A percentile compares a stretch with the other conserved stretches of the same genome.
Conservation (phyloP, 2,797 vertebrate species). For the Karalla daura region DNA sequence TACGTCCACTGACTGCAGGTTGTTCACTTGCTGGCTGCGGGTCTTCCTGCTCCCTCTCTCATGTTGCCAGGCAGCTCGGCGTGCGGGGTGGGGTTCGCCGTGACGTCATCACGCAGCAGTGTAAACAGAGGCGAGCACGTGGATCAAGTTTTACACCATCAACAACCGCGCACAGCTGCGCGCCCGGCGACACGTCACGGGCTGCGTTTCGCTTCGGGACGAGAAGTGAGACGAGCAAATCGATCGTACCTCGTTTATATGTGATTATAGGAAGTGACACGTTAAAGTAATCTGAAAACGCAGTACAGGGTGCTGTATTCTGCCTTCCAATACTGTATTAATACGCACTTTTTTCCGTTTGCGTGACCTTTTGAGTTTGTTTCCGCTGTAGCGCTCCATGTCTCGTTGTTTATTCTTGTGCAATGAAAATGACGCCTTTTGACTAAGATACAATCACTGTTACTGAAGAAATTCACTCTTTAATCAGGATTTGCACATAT, state of each 20-base stretch:
- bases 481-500: neutral
- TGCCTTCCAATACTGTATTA: too few species aligned
- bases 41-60: constrained; percentile 70
- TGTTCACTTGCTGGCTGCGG: constrained; percentile 48
- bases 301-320: too few species aligned
- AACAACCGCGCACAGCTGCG: constrained; percentile 31
- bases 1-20: constrained; percentile 48
- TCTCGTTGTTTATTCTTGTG: too few species aligned
- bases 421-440: too few species aligned
- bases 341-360: too few species aligned
- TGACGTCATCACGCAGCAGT: constrained; percentile 81
- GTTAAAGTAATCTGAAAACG: too few species aligned
- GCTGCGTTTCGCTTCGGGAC: neutral
- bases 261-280: too few species aligned
- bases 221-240: neutral
- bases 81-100: constrained; percentile 71
- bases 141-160: constrained; percentile 61
- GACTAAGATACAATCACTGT: too few species aligned
- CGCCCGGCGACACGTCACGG: constrained; percentile 4
- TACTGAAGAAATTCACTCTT: neutral
- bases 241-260: too few species aligned
- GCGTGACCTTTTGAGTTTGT: too few species aligned
- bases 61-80: constrained; percentile 71
- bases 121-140: constrained; percentile 83
- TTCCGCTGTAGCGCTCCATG: too few species aligned